Conservation (phyloP, 2,113 vertebrate genomes). For the Lampris incognitus region DNA sequence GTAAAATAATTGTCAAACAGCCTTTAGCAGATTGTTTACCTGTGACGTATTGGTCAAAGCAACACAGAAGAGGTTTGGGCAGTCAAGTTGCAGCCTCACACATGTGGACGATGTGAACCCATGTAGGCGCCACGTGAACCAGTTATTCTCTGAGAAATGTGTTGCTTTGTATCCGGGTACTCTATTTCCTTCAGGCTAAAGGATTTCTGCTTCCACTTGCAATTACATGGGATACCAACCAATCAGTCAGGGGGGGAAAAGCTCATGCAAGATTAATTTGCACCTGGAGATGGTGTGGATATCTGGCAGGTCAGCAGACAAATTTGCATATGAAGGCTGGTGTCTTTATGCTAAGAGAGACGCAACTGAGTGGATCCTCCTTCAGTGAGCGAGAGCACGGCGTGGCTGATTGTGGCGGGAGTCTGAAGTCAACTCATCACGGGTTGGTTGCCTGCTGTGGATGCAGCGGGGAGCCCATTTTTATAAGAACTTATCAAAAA, state of each 20-base stretch:
- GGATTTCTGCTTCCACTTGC: conserved; percentile 59
- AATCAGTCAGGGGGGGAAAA: conserved; percentile 17
- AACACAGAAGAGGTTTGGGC: conserved; percentile 46
- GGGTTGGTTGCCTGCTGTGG: neutral
- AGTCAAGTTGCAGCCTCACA: conserved; percentile 56
- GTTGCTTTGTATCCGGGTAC: conserved; percentile 46
- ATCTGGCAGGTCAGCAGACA: neutral
- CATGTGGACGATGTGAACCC: conserved; percentile 24
- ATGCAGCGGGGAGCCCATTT: conserved; percentile 5
- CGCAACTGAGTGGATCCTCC: conserved; percentile 36
- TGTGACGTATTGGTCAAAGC: neutral
- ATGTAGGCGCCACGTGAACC: conserved; percentile 40
- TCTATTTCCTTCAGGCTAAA: conserved; percentile 52
- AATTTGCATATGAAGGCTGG: neutral
- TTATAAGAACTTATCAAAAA: neutral
- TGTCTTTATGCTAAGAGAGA: conserved; percentile 15
- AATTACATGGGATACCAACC: conserved; percentile 53
- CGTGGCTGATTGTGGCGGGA: neutral
- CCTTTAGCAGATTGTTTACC: no score
- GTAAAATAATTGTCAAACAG: no score
- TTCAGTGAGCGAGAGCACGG: conserved; percentile 18
- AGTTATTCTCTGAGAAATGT: conserved; percentile 68
- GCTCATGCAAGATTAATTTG: conserved; percentile 13
- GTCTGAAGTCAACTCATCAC: no score
- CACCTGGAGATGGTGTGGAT: conserved; percentile 13